phyloP scores from a whole-genome alignment of 2,888 invertebrate genomes.

The Phortica okadai region DNA sequence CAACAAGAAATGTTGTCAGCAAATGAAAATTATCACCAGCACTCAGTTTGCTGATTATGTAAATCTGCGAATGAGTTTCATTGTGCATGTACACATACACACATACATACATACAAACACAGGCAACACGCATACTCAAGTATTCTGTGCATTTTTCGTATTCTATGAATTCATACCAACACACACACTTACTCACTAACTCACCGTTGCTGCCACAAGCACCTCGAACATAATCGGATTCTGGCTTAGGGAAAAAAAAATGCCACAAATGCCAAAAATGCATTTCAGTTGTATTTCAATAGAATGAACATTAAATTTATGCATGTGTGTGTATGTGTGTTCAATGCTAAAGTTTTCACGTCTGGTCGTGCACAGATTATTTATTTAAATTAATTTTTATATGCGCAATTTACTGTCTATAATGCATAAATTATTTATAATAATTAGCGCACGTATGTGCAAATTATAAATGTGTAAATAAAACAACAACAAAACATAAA shows the following conservation, averaged over 20 bases:
- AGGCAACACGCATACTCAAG: background rate
- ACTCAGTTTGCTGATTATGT: background rate
- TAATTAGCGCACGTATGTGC: constrained; percentile 13
- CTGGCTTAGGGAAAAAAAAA: background rate
- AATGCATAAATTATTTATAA: constrained; percentile 31
- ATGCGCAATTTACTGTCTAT: constrained; percentile 6
- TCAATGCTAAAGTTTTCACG: background rate
- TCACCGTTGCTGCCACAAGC: too few relatives aligned
- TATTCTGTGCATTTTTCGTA: too few relatives aligned
- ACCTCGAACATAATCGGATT: background rate
- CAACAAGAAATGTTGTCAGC: background rate
- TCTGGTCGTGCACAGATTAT: background rate
- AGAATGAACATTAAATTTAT: background rate
- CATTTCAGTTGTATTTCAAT: background rate
- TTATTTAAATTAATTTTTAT: constrained; percentile 20
- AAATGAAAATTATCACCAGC: constrained; percentile 1
- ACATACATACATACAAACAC: background rate
- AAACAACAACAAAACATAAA: background rate
- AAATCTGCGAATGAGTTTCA: background rate
- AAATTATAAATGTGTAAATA: background rate
- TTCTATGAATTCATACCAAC: too few relatives aligned
- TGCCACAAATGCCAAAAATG: background rate
- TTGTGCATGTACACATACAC: background rate
- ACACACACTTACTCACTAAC: too few relatives aligned
- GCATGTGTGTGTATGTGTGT: background rate